Evolutionary conservation across 2,888 invertebrate genomes (phyloP), one percentile per base, ranked within the genome.

Genomic region (Sabellastarte sp.): DNA sequence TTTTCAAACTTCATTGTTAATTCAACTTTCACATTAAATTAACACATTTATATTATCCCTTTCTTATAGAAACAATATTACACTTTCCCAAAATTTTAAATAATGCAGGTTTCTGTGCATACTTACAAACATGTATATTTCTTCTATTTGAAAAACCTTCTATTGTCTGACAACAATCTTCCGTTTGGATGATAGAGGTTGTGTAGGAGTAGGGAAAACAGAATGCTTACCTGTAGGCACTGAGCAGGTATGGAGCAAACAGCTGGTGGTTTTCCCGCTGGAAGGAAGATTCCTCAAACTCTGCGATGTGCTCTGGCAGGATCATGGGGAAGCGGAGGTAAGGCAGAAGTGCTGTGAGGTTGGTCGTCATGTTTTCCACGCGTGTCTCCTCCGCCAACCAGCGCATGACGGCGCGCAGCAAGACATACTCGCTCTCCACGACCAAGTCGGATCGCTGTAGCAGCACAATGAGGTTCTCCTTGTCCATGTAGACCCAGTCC

Each of bases 281-380:
- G n/a, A 77, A 85, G 26, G 5, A 5, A 10, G 53, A 53, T 26
- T 15, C 5, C 60, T 96, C 85, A 32, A 97, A 83, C 77, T 91
- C 90, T 0, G 93, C 91, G 70, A 97, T 82, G 81, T 97, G 93
- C 61, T 91, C 87, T 0, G 94, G 92, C 28, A 92, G 90, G 93
- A 97, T 96, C 93, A 95, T 95, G 1, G 95, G 93, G 84, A 96
- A 97, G 73, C 92, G 86, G 67, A 93, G 89, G 69, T 90, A 90
- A 0, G 89, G 87, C 87, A 94, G 90, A 83, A 70, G 89, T 64
- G 5, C 66, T 69, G 0, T 57, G 59, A 69, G 85, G 82, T 70
- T 88, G 68, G 68, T 74, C 67, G 55, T 59, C 31, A 61, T 59
- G 29, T 60, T 75, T 32, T 88, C 85, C 59, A 87, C 86, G 66